Base-by-base conservation (phyloP, 2,888 invertebrate species). In the Aproaerema taeniolella region DNA sequence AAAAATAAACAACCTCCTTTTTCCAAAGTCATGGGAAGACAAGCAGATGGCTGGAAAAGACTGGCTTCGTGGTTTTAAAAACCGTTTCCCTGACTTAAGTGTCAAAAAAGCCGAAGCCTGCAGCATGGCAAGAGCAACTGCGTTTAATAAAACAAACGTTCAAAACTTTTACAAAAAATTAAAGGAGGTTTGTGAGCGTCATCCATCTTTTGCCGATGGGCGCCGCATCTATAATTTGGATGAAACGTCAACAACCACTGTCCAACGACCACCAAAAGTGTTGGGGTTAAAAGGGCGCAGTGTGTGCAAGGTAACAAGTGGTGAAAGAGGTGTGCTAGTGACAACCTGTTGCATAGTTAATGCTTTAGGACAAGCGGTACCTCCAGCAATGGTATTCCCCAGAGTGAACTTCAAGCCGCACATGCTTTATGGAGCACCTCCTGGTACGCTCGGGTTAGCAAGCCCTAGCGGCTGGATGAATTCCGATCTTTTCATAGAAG, bases 381-480 rank as follows among this genome's bases (percentile, higher is more conserved):
- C 15, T 10, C 16, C 31, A 15, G 31, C 17, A 2, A 31, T 31
- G n/a, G 16, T 17, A 2, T 31, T 31, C 11, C 31, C 31, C 4
- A 2, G 31, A 8, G 11, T 1, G 1, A 16, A 31, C 6, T 16
- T 8, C 17, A 6, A 31, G 2, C 10, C 10, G 5, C 17, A 17
- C 7, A 31, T 31, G 31, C 3, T 10, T 7, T n/a, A 31, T 3
- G 17, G 31, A 1, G 31, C 31, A 16, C 31, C 31, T 1, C 1
- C 16, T 7, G 31, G 31, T 2, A 31, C 31, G n/a, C 20, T 37
- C 4, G 31, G 31, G 3, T 31, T 16, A 5, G 31, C 31, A 2
- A 2, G 16, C 10, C 17, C 55, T 58, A 36, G 52, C 52, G 33
- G n/a, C n/a, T n/a, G n/a, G n/a, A n/a, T n/a, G n/a, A n/a, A n/a